These are phyloP conservation scores for Tetropium fuscum DNA, from an alignment of 2,888 invertebrate species.

Conservation along the genomic window DNA sequence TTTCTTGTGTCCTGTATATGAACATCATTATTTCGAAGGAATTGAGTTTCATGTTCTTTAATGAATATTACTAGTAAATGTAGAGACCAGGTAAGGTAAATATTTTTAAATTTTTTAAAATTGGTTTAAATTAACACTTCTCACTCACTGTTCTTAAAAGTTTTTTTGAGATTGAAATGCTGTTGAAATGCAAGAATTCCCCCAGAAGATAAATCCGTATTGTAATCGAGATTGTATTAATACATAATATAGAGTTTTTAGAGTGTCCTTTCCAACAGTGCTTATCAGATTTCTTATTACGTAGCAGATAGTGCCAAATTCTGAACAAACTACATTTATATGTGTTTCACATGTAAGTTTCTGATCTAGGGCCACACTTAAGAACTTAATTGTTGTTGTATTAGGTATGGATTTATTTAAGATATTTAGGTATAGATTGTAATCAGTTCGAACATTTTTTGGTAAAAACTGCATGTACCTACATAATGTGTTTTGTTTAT, in stretches of 20 bases:
- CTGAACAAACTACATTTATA: conserved; percentile 4
- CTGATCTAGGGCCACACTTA: too few species aligned
- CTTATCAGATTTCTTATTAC: not conserved
- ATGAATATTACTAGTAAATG: not conserved
- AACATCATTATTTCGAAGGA: not conserved
- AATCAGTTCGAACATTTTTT: not conserved
- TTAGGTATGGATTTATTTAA: too few species aligned
- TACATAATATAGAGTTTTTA: not conserved
- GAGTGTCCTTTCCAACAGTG: not conserved
- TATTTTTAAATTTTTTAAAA: not conserved
- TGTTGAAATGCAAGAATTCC: not conserved
- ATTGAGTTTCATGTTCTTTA: not conserved
- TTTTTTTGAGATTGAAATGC: not conserved
- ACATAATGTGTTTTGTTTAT: conserved; percentile 2
- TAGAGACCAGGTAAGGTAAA: not conserved
- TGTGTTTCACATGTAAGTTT: too few species aligned
- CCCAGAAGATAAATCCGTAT: not conserved
- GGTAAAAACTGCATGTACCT: conserved; percentile 3
- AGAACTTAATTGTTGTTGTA: too few species aligned
- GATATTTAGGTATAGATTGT: not conserved
- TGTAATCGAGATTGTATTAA: not conserved
- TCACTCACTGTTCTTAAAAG: not conserved
- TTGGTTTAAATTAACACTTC: not conserved
- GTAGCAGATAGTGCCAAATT: conserved; percentile 1
- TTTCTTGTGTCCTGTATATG: not conserved